Evolutionary conservation across 2,888 invertebrate genomes (phyloP), one percentile per base, ranked within the genome.

Genomic region (Stomorhina lunata): DNA sequence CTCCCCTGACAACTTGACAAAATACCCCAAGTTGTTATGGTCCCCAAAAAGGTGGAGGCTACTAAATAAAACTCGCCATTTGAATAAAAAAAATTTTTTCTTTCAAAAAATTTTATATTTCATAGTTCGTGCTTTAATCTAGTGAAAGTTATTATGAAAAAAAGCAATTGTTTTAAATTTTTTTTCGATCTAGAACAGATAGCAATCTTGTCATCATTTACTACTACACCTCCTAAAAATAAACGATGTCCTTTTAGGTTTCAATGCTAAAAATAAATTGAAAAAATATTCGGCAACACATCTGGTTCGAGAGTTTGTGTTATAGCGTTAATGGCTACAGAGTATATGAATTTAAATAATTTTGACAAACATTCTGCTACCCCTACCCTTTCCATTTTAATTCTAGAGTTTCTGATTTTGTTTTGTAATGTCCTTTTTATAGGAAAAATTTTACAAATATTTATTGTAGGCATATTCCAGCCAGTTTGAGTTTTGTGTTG

Each of bases 291-390:
- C 17, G 61, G 9, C 22, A 40, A 25, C 50, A 68, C 78, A 78
- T 73, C 68, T 81, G 78, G 53, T 50, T 9, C 50, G 55, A 53
- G 25, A n/a, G n/a, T n/a, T 34, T 68, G 29, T 73, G 55, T 68
- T 48, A 53, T 66, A 29, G 12, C 59, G 59, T 66, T 81, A 81
- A 81, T 76, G 76, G 76, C 27, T n/a, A n/a, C 43, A 68, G 10
- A 57, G 72, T 57, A n/a, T 40, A 65, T 78, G 78, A 78, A 81
- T 81, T 81, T 81, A 68, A 81, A 75, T 78, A 73, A 72, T 79
- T 73, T 81, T 61, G 17, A 68, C 59, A 68, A 77, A 77, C 40
- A 77, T 59, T 37, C 12, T 59, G 59, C 4, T 27, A 27, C 12
- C 34, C n/a, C 37, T 50, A 17, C 37, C 37, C n/a, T 29, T 7